Percentiles rank a stretch among this genome's conserved stretches.
Evolutionary conservation across 2,113 vertebrate species (phyloP).

Genomic region (Sorex araneus): DNA sequence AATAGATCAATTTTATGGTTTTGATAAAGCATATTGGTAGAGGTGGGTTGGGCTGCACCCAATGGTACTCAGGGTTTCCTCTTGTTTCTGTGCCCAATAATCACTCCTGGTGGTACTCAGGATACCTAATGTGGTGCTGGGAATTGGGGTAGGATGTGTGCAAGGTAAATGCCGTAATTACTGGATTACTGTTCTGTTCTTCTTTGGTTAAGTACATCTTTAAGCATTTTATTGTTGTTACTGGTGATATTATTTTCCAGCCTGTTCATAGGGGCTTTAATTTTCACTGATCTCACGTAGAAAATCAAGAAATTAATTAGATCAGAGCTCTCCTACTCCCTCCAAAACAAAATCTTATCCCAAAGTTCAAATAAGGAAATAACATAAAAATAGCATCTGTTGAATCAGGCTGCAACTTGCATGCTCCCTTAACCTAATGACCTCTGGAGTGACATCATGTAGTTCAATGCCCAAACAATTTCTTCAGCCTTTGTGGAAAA

Average conservation of each 20-base stretch:
- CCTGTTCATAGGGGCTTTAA: neutral
- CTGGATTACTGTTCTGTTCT: neutral
- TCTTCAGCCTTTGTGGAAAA: neutral
- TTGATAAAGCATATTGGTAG: too few relatives aligned
- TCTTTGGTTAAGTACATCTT: neutral
- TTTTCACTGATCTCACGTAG: neutral
- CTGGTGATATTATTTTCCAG: neutral
- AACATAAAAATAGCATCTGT: constrained; percentile 4
- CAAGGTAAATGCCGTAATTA: too few relatives aligned
- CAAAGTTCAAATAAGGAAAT: neutral
- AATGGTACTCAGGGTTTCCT: too few relatives aligned
- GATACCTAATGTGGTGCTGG: too few relatives aligned
- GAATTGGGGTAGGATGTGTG: too few relatives aligned
- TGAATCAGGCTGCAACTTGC: neutral
- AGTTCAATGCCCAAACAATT: neutral
- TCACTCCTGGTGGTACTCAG: too few relatives aligned
- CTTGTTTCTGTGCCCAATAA: too few relatives aligned
- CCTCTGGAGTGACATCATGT: neutral
- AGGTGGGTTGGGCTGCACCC: too few relatives aligned
- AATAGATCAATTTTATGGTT: neutral
- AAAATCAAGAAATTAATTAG: constrained; percentile 36
- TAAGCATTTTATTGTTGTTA: constrained; percentile 4
- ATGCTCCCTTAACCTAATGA: neutral
- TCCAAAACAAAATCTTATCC: constrained; percentile 35
- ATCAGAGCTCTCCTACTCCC: neutral